These are phyloP conservation scores for Empis stercorea DNA, from an alignment of 2,888 invertebrate genomes.

Conservation along the genomic window DNA sequence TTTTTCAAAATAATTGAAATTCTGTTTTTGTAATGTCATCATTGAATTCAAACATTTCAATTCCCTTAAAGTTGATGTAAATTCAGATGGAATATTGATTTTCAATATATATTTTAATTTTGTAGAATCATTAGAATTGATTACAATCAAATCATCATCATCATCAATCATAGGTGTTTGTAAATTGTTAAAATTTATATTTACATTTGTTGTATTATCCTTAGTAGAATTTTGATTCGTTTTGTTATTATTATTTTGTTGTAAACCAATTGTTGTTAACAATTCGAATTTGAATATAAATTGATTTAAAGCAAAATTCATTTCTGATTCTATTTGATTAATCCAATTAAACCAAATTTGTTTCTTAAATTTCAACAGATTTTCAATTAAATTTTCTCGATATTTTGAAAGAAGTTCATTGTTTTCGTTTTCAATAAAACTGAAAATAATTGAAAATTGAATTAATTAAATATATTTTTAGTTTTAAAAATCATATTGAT, in stretches of 20 bases:
- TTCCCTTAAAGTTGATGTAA: slow-evolving; percentile 64
- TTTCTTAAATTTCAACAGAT: slow-evolving; percentile 38
- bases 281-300: slow-evolving; percentile 19
- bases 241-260: neutral
- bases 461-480: too few relatives aligned
- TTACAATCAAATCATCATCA: slow-evolving; percentile 8
- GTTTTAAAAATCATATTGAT: too few relatives aligned
- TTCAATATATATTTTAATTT: slow-evolving; percentile 15
- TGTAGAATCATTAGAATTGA: slow-evolving; percentile 3
- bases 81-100: slow-evolving; percentile 35
- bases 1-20: neutral
- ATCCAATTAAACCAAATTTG: slow-evolving; percentile 42
- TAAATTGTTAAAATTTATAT: neutral
- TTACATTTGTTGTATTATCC: neutral
- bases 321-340: slow-evolving; percentile 37
- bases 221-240: neutral
- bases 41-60: slow-evolving; percentile 65
- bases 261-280: slow-evolving; percentile 7
- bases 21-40: slow-evolving; percentile 9
- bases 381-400: slow-evolving; percentile 34
- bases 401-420: slow-evolving; percentile 19
- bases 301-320: slow-evolving; percentile 31
- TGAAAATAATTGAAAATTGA: slow-evolving; percentile 5
- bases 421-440: slow-evolving; percentile 27
- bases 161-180: neutral